Evolutionary conservation across 1,140 invertebrate species (phyloP).

Genomic region (Medauroidea extradentata): DNA sequence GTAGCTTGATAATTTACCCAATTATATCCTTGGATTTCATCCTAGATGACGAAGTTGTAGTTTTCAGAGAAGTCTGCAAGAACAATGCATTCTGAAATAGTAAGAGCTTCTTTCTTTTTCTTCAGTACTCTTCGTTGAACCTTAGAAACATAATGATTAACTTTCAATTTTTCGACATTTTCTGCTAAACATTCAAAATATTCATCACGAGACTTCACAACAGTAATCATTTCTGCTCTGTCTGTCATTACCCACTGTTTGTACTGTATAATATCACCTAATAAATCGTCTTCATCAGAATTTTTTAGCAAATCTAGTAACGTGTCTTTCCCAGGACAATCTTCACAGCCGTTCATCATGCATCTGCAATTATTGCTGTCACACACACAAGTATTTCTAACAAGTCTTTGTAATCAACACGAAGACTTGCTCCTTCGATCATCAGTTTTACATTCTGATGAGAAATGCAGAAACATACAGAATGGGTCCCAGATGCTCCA

Average conservation of each 20-base stretch:
- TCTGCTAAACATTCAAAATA: constrained; percentile 1
- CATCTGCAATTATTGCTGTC: no score
- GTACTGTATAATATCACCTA: no score
- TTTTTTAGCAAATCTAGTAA: no score
- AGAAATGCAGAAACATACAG: no score
- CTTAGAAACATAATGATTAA: constrained; percentile 2
- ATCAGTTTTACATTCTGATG: no score
- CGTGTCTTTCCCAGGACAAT: neutral
- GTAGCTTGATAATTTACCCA: neutral
- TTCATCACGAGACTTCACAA: constrained; percentile 4
- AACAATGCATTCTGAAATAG: neutral
- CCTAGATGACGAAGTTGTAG: neutral
- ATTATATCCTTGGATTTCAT: neutral
- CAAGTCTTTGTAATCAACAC: no score
- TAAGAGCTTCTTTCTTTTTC: no score
- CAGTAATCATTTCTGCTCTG: neutral
- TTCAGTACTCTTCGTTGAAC: neutral
- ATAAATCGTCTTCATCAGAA: neutral
- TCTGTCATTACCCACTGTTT: no score
- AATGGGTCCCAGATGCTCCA: no score
- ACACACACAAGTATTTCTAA: no score
- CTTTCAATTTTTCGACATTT: constrained; percentile 3
- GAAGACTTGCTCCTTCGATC: no score
- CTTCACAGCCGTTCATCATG: no score
- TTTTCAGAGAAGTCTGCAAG: constrained; percentile 11